Evolutionary conservation across 1,140 invertebrate genomes (phyloP), one percentile per base, ranked within the genome.

Genomic region (Ylistrum balloti): DNA sequence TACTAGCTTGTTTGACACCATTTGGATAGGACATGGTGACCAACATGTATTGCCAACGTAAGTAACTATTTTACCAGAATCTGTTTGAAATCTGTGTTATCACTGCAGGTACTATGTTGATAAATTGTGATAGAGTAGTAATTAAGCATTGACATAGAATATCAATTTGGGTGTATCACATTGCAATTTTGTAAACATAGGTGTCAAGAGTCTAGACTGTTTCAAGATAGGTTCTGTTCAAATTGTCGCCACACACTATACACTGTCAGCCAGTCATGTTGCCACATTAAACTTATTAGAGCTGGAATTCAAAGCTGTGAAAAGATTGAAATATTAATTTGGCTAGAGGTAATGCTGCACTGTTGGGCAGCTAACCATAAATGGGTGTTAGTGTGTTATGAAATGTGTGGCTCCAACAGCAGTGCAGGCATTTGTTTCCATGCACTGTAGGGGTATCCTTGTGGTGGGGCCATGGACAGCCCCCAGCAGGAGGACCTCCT

Each of bases 311-410:
- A 74, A 74, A 74, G 56, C 56, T 74, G 56, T 74, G 56, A 74
- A 74, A 74, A 74, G 56, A 74, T 74, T 74, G 56, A 74, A 74
- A 74, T 74, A 74, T 74, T 74, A 74, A 74, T 74, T 74, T 74
- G 56, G 56, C 56, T 28, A 28, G 22, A 1, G 22, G 56, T 74
- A 74, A 74, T 74, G n/a, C 56, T 74, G 56, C 56, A 74, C 56
- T 74, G 56, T 74, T 74, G 56, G 56, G 56, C 56, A 74, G 56
- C 56, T 74, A 74, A n/a, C 56, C 56, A 74, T 74, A 74, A 74
- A 74, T 74, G 56, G 56, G 56, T 74, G 56, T 74, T 74, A 74
- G 56, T 74, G 56, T 48, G 3, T 17, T 13, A n/a, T 74, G 41
- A 45, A 45, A 45, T 45, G 56, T 28, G 20, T n/a, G 56, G 5